phyloP scores from a whole-genome alignment of 2,797 vertebrate genomes.

The Rhabdomys pumilio region DNA sequence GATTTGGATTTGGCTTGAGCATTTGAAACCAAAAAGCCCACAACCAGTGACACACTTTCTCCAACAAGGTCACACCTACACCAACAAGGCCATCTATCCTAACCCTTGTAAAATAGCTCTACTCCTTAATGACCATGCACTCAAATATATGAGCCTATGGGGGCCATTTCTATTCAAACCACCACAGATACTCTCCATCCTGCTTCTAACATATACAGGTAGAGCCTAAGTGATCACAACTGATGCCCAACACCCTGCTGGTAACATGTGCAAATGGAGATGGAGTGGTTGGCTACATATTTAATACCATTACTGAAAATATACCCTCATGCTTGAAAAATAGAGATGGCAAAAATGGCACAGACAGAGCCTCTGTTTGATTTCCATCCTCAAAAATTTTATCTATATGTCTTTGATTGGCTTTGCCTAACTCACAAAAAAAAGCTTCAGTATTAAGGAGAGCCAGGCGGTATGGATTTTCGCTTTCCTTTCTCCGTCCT shows the following conservation, averaged over 20 bases:
- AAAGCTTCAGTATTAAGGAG: not conserved
- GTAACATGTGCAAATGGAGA: not conserved
- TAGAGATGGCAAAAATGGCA: not conserved
- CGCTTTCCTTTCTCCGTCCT: not conserved
- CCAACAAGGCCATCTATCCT: not conserved
- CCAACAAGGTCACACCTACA: not conserved
- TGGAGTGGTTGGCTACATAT: not conserved
- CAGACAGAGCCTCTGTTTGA: not conserved
- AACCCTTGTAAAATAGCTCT: not conserved
- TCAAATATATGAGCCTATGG: not conserved
- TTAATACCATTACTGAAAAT: not conserved
- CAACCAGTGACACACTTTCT: not conserved
- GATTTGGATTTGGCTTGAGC: not conserved
- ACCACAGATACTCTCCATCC: not conserved
- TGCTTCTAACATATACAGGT: not conserved
- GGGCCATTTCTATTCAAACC: not conserved
- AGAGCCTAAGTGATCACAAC: not conserved
- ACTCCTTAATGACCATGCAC: not conserved
- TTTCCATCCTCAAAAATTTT: not conserved
- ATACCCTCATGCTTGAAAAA: not conserved
- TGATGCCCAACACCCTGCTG: not conserved
- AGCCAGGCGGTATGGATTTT: not conserved
- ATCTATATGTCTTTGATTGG: not conserved
- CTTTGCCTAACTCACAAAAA: not conserved
- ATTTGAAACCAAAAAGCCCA: not conserved